Conservation (phyloP, 2,797 vertebrate species). For the Ficedula albicollis region DNA sequence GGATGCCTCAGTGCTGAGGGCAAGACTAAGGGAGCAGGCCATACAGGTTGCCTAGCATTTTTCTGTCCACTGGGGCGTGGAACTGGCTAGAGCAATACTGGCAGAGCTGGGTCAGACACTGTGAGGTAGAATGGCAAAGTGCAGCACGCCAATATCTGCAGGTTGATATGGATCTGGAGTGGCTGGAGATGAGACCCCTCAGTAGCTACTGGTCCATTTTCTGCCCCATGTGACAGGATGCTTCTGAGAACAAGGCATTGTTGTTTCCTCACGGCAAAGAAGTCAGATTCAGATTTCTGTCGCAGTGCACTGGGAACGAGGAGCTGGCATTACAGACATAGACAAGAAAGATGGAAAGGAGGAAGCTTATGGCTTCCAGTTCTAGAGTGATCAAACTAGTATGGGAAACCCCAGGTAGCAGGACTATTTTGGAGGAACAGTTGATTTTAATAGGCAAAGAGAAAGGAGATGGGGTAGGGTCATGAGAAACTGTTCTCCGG, state of each 20-base stretch:
- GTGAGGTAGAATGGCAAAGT: not conserved
- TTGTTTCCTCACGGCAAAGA: not conserved
- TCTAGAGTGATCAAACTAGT: constrained; percentile 76
- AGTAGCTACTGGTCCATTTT: not conserved
- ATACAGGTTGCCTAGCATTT: not conserved
- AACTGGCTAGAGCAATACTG: not conserved
- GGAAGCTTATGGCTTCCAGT: constrained; percentile 70
- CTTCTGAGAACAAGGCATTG: not conserved
- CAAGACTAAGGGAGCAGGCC: not conserved
- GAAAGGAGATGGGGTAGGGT: not conserved
- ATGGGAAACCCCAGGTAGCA: constrained; percentile 66
- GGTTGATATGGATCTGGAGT: not conserved
- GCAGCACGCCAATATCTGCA: not conserved
- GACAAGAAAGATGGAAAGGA: constrained; percentile 76
- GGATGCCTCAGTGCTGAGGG: not conserved
- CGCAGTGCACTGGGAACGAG: not conserved
- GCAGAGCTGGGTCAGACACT: not conserved
- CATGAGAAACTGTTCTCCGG: not conserved
- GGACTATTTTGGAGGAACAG: constrained; percentile 77
- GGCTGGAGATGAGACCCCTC: not conserved
- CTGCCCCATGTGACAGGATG: not conserved
- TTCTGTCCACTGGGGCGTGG: not conserved
- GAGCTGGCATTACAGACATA: constrained; percentile 15
- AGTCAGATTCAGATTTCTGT: not conserved
- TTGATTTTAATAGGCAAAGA: constrained; percentile 75